Base-by-base conservation (phyloP, 2,888 invertebrate species). In the Ischnura elegans region DNA sequence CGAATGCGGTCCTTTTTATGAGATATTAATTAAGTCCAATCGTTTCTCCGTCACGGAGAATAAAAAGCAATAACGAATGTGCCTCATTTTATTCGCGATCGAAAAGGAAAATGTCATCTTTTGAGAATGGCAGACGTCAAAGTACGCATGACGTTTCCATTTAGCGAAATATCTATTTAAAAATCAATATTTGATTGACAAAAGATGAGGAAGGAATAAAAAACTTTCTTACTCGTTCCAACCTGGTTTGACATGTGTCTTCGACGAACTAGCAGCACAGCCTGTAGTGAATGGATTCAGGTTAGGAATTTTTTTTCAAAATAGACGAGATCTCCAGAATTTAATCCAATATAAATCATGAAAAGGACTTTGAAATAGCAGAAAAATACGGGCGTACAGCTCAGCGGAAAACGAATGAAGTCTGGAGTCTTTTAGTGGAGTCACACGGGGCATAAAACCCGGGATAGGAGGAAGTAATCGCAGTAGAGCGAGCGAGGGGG, bases 361-460 rank as follows among this genome's bases (percentile, higher is more conserved):
- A 76, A 36, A 36, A 76, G 36, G 36, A 21, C 76, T 76, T 36
- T 10, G 13, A 10, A n/a, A 36, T 36, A 36, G 29, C 36, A 76
- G 36, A 36, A 76, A 76, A n/a, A n/a, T n/a, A n/a, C n/a, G 76
- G 76, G 36, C 36, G 29, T 76, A 76, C 36, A 36, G 16, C 36
- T 2, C 76, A 36, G 10, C 36, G 25, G 76, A 25, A 36, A 1
- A 10, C 8, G 29, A 76, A 36, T 76, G 13, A 76, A 76, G 76
- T 76, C n/a, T 5, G 76, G 36, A 76, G 76, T 76, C 76, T 29
- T 36, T 76, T 76, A 76, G 76, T 36, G 76, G 76, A 76, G 76
- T 76, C 76, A 16, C 16, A 36, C n/a, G 76, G 16, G 36, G 76
- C 76, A 76, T 76, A 76, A 76, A 76, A 76, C 36, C n/a, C n/a